Percentiles rank a stretch among this genome's conserved stretches.
Evolutionary conservation across 2,797 vertebrate genomes (phyloP).

Genomic region (Propithecus deckenii): DNA sequence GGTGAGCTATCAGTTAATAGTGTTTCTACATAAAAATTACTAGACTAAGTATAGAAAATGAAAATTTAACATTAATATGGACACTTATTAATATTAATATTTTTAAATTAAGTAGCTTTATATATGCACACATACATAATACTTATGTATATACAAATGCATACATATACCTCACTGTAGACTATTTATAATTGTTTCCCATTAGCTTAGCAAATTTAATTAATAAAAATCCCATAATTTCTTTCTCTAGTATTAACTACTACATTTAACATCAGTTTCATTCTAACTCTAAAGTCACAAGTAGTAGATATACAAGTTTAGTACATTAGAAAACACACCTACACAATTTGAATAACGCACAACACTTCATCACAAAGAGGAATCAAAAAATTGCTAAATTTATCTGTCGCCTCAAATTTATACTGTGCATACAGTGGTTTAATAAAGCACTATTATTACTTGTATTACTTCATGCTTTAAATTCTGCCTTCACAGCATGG

Average conservation of each 20-base stretch:
- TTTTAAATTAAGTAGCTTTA: background rate
- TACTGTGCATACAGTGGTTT: background rate
- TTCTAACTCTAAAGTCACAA: background rate
- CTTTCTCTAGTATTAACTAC: background rate
- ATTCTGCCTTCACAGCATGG: background rate
- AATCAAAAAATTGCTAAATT: background rate
- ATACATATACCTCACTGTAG: background rate
- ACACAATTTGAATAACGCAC: background rate
- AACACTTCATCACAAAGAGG: background rate
- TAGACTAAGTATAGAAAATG: background rate
- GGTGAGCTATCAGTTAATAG: background rate
- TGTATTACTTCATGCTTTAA: background rate
- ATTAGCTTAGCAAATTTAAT: background rate
- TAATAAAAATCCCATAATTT: background rate
- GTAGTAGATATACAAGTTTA: background rate
- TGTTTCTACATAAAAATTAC: background rate
- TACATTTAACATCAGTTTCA: background rate
- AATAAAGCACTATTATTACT: background rate
- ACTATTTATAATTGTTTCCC: background rate
- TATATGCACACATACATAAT: background rate
- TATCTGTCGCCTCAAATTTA: background rate
- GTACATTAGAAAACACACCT: background rate
- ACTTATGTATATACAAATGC: background rate
- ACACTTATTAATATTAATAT: background rate
- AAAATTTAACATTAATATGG: background rate